These are phyloP conservation scores for Drymodes brunneopygia DNA, from an alignment of 2,113 vertebrate species.

Conservation along the genomic window DNA sequence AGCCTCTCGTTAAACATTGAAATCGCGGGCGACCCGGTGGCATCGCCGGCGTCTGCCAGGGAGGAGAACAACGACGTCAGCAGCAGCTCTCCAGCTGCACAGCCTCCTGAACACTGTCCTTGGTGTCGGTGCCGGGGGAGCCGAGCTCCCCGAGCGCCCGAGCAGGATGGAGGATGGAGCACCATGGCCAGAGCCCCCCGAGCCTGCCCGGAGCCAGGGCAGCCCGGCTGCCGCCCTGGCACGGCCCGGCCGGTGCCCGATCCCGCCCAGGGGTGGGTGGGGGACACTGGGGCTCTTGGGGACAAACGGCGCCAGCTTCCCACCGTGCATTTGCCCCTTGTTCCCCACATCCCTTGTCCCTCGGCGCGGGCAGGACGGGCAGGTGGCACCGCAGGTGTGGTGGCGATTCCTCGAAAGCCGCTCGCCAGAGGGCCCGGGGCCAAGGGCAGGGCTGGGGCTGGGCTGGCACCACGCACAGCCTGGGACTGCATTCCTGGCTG, in stretches of 20 bases:
- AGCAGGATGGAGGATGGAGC: rapidly evolving
- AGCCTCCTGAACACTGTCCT: rapidly evolving
- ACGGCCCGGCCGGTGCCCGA: rapidly evolving
- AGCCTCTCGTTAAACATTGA: background rate
- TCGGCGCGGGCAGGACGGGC: rapidly evolving
- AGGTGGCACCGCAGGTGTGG: background rate
- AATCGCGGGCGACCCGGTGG: background rate
- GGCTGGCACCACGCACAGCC: background rate
- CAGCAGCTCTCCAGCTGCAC: background rate
- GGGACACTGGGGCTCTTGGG: rapidly evolving
- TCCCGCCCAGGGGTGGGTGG: rapidly evolving
- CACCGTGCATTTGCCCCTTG: rapidly evolving
- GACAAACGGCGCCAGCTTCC: rapidly evolving
- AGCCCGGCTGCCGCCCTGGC: rapidly evolving
- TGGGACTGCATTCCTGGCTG: rapidly evolving
- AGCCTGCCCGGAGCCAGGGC: background rate
- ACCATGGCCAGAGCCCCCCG: rapidly evolving
- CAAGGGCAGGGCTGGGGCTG: background rate
- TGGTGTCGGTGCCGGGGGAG: rapidly evolving
- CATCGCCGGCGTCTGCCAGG: background rate
- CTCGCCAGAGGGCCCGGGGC: background rate
- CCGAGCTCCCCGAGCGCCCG: rapidly evolving
- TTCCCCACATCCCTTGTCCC: rapidly evolving
- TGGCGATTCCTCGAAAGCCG: background rate
- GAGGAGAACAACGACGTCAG: background rate